Base-by-base conservation (phyloP, 2,113 vertebrate species). In the Planiliza haematocheilus region DNA sequence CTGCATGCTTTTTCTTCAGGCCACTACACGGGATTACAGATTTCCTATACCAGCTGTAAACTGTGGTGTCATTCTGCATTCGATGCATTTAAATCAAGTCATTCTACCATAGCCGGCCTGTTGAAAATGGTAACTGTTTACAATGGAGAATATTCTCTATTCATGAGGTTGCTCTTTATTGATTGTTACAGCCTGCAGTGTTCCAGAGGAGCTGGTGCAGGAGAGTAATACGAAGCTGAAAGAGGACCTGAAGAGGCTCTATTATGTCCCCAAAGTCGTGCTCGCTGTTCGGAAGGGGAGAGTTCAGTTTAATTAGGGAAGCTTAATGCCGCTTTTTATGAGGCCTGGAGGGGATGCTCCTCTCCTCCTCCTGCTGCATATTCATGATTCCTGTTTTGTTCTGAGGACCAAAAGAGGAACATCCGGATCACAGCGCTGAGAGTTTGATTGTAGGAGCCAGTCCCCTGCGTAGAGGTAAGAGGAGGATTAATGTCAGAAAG, bases 241-340 rank as follows among this genome's bases (percentile, higher is more conserved):
- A 62, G 46, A 56, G 56, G 60, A 81, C 61, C 66, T 9, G 63
- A 69, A 70, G 67, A 88, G 53, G 68, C 59, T 74, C 50, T 41
- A 39, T 67, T 55, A 70, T 50, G 60, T 82, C 81, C 77, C 74
- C 51, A 45, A 84, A 70, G 77, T 78, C 82, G 70, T 10, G 70
- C 69, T 81, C 60, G 51, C 75, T 71, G 69, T 78, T 80, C 61
- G 34, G 70, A 77, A 81, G 69, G 70, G 74, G 65, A 88, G 81
- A 63, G 80, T 84, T 86, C 75, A 70, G 81, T 87, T 89, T 88
- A 89, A 91, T 91, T 88, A 90, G 78, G 34, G 77, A 59, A 83
- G 81, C 86, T 84, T 89, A 82, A 86, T 81, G 80, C 64, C 4
- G 84, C 70, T 79, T 81, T 91, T 91, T 89, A 88, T 74, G 69